Evolutionary conservation across 1,140 invertebrate genomes (phyloP).

Genomic region (Zaprionus ghesquierei): DNA sequence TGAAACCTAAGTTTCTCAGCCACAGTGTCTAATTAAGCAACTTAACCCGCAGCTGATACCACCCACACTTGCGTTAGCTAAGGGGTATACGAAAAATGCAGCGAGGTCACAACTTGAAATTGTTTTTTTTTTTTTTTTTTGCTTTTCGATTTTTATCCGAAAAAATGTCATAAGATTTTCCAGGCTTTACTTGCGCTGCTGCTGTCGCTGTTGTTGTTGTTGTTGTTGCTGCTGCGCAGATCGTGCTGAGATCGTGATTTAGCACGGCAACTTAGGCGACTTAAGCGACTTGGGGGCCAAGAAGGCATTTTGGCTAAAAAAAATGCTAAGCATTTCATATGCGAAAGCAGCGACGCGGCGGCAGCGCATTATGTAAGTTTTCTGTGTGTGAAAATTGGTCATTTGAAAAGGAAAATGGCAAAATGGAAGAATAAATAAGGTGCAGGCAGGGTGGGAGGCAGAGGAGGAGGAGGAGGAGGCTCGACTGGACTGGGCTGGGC

Average conservation of each 20-base stretch:
- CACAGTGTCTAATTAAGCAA: background rate
- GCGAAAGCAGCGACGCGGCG: slow-evolving; percentile 14
- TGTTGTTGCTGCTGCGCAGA: slow-evolving; percentile 40
- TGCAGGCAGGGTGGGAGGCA: too few relatives aligned
- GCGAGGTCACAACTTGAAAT: slow-evolving; percentile 14
- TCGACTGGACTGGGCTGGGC: background rate
- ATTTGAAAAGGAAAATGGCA: slow-evolving; percentile 58
- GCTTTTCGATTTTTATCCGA: slow-evolving; percentile 34
- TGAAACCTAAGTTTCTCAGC: background rate
- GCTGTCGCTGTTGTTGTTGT: slow-evolving; percentile 16
- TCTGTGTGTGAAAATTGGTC: slow-evolving; percentile 78
- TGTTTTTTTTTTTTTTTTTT: slow-evolving; percentile 28
- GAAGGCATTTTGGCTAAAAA: slow-evolving; percentile 74
- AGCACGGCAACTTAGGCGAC: slow-evolving; percentile 52
- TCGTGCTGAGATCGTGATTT: slow-evolving; percentile 78
- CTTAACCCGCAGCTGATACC: background rate
- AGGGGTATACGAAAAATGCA: slow-evolving; percentile 17
- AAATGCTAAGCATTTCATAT: slow-evolving; percentile 79
- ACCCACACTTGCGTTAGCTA: background rate
- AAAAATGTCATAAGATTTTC: slow-evolving; percentile 76
- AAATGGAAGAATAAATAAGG: slow-evolving; percentile 1
- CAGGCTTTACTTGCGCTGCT: background rate
- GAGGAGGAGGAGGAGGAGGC: background rate
- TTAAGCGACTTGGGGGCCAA: slow-evolving; percentile 48
- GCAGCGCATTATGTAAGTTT: slow-evolving; percentile 65